phyloP scores from a whole-genome alignment of 2,797 vertebrate species.

The Anguilla pacifica region DNA sequence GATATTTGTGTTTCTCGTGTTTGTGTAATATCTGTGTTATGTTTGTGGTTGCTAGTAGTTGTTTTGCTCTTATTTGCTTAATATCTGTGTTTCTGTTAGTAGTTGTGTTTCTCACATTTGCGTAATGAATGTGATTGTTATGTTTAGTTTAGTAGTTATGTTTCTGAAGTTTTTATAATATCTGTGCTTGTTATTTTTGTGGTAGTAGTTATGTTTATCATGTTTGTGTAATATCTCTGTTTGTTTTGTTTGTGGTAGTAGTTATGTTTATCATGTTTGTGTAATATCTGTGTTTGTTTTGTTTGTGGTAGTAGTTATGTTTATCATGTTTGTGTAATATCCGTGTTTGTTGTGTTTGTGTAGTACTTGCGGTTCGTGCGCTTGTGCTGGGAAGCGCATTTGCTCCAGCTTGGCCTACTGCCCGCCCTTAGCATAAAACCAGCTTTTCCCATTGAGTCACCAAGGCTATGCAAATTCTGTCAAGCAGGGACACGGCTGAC shows the following conservation, averaged over 20 bases:
- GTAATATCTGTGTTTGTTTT: neutral
- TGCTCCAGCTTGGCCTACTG: neutral
- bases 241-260: neutral
- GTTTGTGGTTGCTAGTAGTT: neutral
- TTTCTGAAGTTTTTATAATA: neutral
- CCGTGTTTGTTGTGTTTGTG: neutral
- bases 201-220: too few relatives aligned
- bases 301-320: neutral
- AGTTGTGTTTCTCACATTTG: neutral
- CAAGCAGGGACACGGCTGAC: slow-evolving; percentile 3
- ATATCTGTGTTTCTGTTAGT: neutral
- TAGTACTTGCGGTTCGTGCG: neutral
- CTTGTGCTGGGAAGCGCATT: neutral
- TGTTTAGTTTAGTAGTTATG: neutral
- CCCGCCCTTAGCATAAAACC: neutral
- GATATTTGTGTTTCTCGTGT: neutral
- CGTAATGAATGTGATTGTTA: neutral
- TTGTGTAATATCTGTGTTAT: neutral
- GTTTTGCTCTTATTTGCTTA: neutral
- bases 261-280: neutral
- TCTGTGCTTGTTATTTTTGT: too few relatives aligned
- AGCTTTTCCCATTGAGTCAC: slow-evolving; percentile 13
- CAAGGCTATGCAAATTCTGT: neutral
- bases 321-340: neutral
- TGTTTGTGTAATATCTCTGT: neutral